Evolutionary conservation across 2,888 invertebrate species (phyloP), one percentile per base, ranked within the genome.

Genomic region (Synergus gifuensis): DNA sequence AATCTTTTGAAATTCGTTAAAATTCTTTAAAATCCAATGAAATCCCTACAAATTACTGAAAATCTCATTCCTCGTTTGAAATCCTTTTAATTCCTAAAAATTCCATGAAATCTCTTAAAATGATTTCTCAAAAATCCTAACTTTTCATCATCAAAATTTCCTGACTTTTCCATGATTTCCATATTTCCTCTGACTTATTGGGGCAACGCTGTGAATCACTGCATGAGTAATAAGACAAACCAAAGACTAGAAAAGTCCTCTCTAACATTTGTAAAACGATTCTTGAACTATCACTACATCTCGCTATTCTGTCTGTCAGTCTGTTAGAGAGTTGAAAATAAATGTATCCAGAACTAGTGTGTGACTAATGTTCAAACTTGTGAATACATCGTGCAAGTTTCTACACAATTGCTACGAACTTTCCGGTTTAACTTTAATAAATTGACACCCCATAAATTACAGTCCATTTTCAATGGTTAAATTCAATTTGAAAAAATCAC

Each of bases 251-350:
- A 22, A 46, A 69, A 69, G 22, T 28, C 3, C 28, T 28, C 28
- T 28, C 22, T 46, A 44, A 28, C n/a, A 54, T 8, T 16, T 69
- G 22, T 69, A 9, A 28, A 69, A 69, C 67, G 16, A 69, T 69
- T 69, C 49, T 49, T 49, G 69, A 69, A 16, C 49, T 69, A 28
- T 49, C 9, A 49, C 69, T 69, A 28, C 9, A 54, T 69, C 49
- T 69, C 69, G 16, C 28, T 49, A 69, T 18, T 69, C 46, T 28
- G 46, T 28, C 69, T 46, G 69, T 16, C 46, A 69, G 28, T 46
- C 44, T 14, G 16, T 49, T 69, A 69, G 69, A 69, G 69, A 69
- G 69, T 69, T 69, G 69, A 44, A 69, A 69, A 69, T 69, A 46
- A 67, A 67, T 66, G 44, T 67, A 69, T 49, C 22, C 46, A 49